Evolutionary conservation across 2,888 invertebrate species (phyloP), one percentile per base, ranked within the genome.

Genomic region (Bellardia bayeri): DNA sequence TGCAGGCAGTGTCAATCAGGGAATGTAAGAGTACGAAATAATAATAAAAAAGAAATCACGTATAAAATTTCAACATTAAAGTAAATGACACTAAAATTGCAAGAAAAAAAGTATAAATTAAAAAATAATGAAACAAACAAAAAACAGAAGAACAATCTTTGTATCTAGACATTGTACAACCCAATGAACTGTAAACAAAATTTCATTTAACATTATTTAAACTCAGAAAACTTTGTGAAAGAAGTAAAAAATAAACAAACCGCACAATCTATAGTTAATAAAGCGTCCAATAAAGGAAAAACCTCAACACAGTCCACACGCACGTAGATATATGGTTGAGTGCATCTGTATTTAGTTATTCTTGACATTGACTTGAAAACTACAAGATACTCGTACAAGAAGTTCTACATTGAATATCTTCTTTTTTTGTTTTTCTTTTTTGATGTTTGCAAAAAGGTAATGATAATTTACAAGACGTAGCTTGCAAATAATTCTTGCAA

Each of bases 391-490:
- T 74, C 30, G 45, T 45, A 58, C 30, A 58, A 58, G 33, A 58
- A 58, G 2, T 42, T 42, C n/a, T 13, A 14, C 30, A 30, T 68
- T 30, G 51, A 51, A 37, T 37, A 23, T 16, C 33, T 54, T n/a
- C n/a, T 54, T 54, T 8, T 16, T 2, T 13, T 58, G 11, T 3
- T 58, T 30, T 9, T 23, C 0, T 13, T 58, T 13, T 2, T 58
- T 30, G 13, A 2, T 45, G 9, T 42, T 76, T 14, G 14, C 33
- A 33, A 63, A 63, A 74, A 79, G 13, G 37, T 82, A 86, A 86
- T 74, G 82, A 82, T 75, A 86, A 82, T 82, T 86, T 86, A 86
- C 82, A 66, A 69, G 79, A 63, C 37, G 16, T 69, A 30, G 13
- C 61, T 61, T 23, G 61, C n/a, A 79, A 69, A 79, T 82, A 86